These are phyloP conservation scores for Stichodactyla mertensii DNA, from an alignment of 64 coral and sea anemone genomes.

Conservation along the genomic window DNA sequence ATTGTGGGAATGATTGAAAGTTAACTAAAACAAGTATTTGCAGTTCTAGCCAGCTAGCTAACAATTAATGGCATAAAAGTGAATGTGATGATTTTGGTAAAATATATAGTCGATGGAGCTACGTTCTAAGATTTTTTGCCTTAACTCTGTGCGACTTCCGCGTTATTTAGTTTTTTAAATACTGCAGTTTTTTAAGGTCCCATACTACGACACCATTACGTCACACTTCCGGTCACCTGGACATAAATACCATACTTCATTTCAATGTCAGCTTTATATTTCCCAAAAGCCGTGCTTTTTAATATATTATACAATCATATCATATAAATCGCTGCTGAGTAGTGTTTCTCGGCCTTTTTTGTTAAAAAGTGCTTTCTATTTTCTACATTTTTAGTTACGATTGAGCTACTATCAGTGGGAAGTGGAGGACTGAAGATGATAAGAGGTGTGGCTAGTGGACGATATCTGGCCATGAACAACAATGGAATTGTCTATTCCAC, in stretches of 20 bases:
- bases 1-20: too few species aligned
- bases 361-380: background rate
- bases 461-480: constrained; percentile 65
- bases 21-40: too few species aligned
- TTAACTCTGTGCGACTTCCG: background rate
- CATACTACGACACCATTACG: background rate
- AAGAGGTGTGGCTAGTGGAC: constrained; percentile 33
- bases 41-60: too few species aligned
- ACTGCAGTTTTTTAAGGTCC: background rate
- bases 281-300: background rate
- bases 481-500: constrained; percentile 40
- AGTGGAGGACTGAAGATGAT: constrained; percentile 56
- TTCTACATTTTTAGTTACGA: constrained; percentile 16
- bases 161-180: background rate
- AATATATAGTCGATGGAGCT: background rate
- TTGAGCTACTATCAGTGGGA: constrained; percentile 71
- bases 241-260: background rate
- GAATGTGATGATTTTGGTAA: background rate
- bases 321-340: background rate
- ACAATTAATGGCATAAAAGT: too few species aligned
- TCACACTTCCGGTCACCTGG: background rate
- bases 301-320: background rate
- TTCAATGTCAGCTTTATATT: too few species aligned
- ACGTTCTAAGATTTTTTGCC: background rate
- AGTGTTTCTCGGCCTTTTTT: too few species aligned